A percentile compares a stretch with the other conserved stretches of the same genome.
Evolutionary conservation across 2,113 vertebrate genomes (phyloP).

Genomic region (Phrynocephalus versicolor): DNA sequence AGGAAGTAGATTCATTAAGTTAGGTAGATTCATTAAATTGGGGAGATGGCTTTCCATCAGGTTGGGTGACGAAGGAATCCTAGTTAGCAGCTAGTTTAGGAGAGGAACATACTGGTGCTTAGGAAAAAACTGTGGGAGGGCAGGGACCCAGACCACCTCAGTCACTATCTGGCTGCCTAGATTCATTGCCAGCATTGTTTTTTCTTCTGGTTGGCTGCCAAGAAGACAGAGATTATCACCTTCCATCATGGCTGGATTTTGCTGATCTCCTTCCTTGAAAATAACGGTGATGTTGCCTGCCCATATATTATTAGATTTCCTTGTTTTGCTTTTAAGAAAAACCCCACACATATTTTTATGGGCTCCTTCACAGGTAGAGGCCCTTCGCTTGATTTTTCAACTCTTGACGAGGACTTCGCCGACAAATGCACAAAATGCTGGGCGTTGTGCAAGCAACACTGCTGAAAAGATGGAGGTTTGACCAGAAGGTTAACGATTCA

Average conservation of each 20-base stretch:
- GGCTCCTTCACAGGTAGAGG: not conserved
- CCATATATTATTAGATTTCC: no score
- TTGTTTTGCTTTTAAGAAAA: not conserved
- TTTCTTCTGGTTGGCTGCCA: not conserved
- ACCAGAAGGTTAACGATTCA: not conserved
- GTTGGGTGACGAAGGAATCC: no score
- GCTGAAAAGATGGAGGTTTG: not conserved
- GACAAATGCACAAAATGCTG: not conserved
- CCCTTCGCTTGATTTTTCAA: not conserved
- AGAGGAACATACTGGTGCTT: not conserved
- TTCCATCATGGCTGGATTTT: not conserved
- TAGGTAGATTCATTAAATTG: conserved; percentile 45
- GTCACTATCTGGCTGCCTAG: not conserved
- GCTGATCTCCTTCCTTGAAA: not conserved
- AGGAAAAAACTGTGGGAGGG: not conserved
- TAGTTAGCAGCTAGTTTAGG: no score
- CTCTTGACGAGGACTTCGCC: not conserved
- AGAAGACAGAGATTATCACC: not conserved
- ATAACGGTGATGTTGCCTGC: not conserved
- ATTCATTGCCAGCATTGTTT: not conserved
- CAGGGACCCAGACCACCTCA: not conserved
- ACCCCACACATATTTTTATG: not conserved
- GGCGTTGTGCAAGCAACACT: not conserved
- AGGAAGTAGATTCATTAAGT: not conserved
- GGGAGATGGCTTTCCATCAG: not conserved